Evolutionary conservation across 2,113 vertebrate species (phyloP).

Genomic region (Aramus guarauna): DNA sequence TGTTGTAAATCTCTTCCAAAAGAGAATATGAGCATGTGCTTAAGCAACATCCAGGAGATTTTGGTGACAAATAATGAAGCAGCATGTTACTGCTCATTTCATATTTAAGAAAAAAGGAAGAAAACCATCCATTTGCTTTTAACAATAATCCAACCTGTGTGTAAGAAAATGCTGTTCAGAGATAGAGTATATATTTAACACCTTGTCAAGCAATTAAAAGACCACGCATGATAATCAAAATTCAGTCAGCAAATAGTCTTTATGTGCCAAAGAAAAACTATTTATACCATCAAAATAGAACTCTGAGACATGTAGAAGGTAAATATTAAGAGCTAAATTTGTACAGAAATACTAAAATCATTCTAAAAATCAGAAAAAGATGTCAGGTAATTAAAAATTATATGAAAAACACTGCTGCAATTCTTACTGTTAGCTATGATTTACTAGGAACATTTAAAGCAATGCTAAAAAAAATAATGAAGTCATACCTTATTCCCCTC

Average conservation of each 20-base stretch:
- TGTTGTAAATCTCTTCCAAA: not conserved
- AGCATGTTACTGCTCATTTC: not conserved
- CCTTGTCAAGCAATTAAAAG: not conserved
- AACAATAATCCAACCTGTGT: not conserved
- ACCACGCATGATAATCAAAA: not conserved
- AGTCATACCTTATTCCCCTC: conserved; percentile 56
- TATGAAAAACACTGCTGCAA: not conserved
- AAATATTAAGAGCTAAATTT: not conserved
- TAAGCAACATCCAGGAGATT: not conserved
- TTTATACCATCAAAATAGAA: not conserved
- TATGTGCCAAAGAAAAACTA: not conserved
- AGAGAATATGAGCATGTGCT: not conserved
- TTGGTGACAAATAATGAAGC: not conserved
- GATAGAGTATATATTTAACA: not conserved
- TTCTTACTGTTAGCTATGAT: not conserved
- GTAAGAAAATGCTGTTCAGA: not conserved
- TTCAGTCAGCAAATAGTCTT: not conserved
- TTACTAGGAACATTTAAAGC: conserved; percentile 50
- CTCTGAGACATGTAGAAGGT: not conserved
- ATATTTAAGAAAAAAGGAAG: not conserved
- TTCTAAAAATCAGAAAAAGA: conserved; percentile 9
- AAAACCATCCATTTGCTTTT: not conserved
- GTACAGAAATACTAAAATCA: not conserved
- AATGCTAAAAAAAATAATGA: conserved; percentile 57
- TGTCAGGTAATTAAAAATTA: conserved; percentile 35